Evolutionary conservation across 2,113 vertebrate species (phyloP), one percentile per base, ranked within the genome.

Genomic region (Hyperoodon ampullatus): DNA sequence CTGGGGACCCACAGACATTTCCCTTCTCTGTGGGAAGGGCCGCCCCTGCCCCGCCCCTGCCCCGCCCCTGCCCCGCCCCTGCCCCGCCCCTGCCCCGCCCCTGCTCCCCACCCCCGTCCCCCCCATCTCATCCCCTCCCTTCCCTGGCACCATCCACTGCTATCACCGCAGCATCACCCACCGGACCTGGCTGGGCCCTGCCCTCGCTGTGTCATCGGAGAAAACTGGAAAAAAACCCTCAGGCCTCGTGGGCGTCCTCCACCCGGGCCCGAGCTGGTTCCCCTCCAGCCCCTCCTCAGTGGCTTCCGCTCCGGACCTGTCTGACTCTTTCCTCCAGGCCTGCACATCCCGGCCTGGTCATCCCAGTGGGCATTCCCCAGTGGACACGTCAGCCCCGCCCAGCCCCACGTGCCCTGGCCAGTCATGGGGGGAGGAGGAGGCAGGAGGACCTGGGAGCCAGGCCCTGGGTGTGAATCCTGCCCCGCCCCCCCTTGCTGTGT

Each of bases 321-420:
- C 74, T 39, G 47, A 61, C 42, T 91, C 39, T 35, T 66, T 70
- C 83, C 85, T 44, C 16, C 6, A 8, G 44, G 42, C 74, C n/a
- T 9, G 0, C 16, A 50, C 7, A 26, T 55, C 47, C 55, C 2
- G 4, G 3, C 23, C 90, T 42, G 39, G 21, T 18, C 55, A 8
- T 21, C 68, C 70, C 50, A 4, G 10, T 8, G 1, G n/a, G 77
- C 77, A 26, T 13, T 80, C 53, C 53, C 53, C 8, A 33, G 50
- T 1, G 8, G 39, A 47, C 14, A 28, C 50, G 72, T 24, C 14
- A 10, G 50, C 9, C 10, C 14, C 30, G 24, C 42, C 68, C 47
- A 30, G 26, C 68, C 35, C 35, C 47, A 2, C 15, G 0, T 1
- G 6, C 68, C 4, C 24, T 3, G 0, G 19, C 53, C 35, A 3